Percentiles rank a stretch among this genome's conserved stretches.
phyloP scores from a whole-genome alignment of 2,888 invertebrate genomes.

The Agrochola macilenta region DNA sequence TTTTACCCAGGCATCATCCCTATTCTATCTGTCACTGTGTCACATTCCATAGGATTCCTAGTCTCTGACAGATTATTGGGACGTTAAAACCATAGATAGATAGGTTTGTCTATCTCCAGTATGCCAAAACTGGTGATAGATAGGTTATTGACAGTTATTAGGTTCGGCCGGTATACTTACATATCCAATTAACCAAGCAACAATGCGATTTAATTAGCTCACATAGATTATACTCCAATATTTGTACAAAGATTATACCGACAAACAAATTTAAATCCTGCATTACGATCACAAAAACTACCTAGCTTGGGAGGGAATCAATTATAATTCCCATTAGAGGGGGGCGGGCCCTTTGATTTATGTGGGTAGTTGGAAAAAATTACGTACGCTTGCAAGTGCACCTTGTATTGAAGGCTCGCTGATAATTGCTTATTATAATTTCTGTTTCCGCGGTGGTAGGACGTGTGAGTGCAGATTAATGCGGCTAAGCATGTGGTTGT shows the following conservation, averaged over 20 bases:
- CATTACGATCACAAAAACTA: conserved; percentile 70
- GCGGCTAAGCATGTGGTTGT: conserved; percentile 28
- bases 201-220: conserved; percentile 56
- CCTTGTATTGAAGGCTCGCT: conserved; percentile 64
- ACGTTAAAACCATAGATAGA: no score
- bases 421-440: conserved; percentile 67
- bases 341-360: conserved; percentile 79
- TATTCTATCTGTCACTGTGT: no score
- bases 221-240: conserved; percentile 49
- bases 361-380: conserved; percentile 69
- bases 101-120: no score
- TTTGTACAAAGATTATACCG: conserved; percentile 62
- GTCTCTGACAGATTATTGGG: no score
- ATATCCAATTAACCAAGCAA: conserved; percentile 45
- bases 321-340: conserved; percentile 83
- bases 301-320: conserved; percentile 78
- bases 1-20: no score
- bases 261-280: conserved; percentile 65
- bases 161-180: background rate
- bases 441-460: conserved; percentile 49
- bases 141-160: no score
- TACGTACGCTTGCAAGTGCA: conserved; percentile 65
- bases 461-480: conserved; percentile 47
- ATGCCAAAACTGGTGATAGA: no score
- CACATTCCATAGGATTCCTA: no score